Conservation (phyloP, 2,113 vertebrate genomes). For the Orthonyx spaldingii region DNA sequence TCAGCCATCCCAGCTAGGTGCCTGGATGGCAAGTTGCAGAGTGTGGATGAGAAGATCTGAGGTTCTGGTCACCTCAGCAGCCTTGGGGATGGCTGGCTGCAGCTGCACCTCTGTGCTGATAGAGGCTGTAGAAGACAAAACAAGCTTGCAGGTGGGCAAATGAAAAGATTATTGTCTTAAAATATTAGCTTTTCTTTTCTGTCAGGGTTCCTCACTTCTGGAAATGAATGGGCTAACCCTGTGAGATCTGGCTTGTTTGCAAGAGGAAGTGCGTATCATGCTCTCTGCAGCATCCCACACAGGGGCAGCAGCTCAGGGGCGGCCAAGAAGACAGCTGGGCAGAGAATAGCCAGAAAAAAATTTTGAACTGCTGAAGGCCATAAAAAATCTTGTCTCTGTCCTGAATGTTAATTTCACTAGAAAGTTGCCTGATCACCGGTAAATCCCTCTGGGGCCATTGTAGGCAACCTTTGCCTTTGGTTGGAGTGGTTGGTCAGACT, state of each 20-base stretch:
- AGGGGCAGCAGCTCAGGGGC: neutral
- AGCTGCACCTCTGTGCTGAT: neutral
- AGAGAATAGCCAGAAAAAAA: neutral
- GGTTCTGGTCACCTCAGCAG: neutral
- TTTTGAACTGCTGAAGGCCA: neutral
- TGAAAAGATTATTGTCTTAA: neutral
- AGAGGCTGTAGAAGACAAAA: neutral
- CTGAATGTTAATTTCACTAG: neutral
- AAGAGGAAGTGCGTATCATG: accelerated
- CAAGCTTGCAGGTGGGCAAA: neutral
- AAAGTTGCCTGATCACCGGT: neutral
- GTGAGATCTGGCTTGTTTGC: neutral
- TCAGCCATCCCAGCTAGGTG: neutral
- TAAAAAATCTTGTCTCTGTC: neutral
- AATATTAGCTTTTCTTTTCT: neutral
- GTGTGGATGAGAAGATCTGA: neutral
- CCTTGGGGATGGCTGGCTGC: accelerated
- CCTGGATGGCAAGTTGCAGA: neutral
- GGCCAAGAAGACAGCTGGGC: neutral
- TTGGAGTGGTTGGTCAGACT: neutral
- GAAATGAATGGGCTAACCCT: neutral
- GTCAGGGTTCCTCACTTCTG: neutral
- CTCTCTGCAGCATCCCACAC: neutral
- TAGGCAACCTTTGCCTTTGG: neutral
- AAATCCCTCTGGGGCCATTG: neutral